Conservation (phyloP, 2,888 invertebrate genomes). For the Lycophotia porphyrea region DNA sequence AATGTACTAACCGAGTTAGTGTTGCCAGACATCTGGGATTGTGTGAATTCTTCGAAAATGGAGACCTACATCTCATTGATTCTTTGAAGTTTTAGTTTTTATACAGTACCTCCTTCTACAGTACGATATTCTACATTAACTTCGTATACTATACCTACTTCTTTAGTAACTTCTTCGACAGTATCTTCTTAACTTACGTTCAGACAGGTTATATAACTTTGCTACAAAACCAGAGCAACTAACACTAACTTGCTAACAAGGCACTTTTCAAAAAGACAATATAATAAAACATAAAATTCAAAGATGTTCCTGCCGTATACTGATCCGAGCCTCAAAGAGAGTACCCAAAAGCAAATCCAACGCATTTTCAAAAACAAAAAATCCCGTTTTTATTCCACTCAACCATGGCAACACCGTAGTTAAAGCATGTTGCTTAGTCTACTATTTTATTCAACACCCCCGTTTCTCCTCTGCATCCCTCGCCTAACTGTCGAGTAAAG, state of each 20-base stretch:
- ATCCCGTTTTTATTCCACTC: not conserved
- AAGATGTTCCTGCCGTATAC: not conserved
- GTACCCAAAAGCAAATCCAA: not conserved
- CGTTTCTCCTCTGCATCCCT: slow-evolving; percentile 40
- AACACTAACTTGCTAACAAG: not conserved
- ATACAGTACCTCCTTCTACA: not conserved
- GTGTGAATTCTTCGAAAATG: not conserved
- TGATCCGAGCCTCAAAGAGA: not conserved
- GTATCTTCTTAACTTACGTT: not conserved
- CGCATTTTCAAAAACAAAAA: not conserved
- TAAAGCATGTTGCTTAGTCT: slow-evolving; percentile 65
- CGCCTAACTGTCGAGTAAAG: slow-evolving; percentile 58
- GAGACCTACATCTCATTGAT: not conserved
- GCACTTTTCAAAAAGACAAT: not conserved
- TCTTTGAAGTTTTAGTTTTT: not conserved
- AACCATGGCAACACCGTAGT: slow-evolving; percentile 52
- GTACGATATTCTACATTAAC: not conserved
- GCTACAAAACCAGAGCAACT: not conserved
- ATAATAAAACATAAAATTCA: not conserved
- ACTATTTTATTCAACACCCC: slow-evolving; percentile 72
- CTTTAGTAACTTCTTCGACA: not conserved
- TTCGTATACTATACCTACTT: too few species aligned
- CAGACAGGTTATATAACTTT: not conserved
- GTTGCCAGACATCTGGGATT: slow-evolving; percentile 49
- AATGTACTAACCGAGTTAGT: slow-evolving; percentile 54